Base-by-base conservation (phyloP, 2,113 vertebrate genomes). In the Paedocypris sp. region DNA sequence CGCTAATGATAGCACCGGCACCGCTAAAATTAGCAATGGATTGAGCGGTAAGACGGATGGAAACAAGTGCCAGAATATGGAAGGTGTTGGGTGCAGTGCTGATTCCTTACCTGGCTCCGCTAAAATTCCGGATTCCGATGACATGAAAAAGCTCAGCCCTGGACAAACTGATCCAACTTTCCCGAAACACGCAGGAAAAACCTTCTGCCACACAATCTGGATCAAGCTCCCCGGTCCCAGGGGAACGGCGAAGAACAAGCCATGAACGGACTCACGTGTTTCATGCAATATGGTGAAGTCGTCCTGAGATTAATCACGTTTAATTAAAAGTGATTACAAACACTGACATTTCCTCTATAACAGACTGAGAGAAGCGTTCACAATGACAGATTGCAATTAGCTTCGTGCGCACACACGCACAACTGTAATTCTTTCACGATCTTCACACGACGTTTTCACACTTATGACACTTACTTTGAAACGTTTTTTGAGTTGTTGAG, bases 221-320 rank as follows among this genome's bases (percentile, higher is more conserved):
- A 76, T 88, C 66, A 69, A 77, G 43, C 78, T 88, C 32, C 86
- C 85, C 0, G 12, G 63, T 4, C 77, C 70, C 61, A 85, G 83
- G 0, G 75, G 85, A 62, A 76, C 70, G 64, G 81, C 81, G 2
- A 85, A 87, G 26, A 58, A 32, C 18, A 58, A 58, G 3, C 28
- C 33, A 3, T 7, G 11, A 7, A n/a, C n/a, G n/a, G n/a, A n/a
- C n/a, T n/a, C n/a, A n/a, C n/a, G n/a, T n/a, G n/a, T n/a, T n/a
- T n/a, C n/a, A n/a, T n/a, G n/a, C n/a, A n/a, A n/a, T n/a, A n/a
- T n/a, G n/a, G n/a, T n/a, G n/a, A n/a, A n/a, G n/a, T n/a, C n/a
- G n/a, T n/a, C n/a, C n/a, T n/a, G n/a, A n/a, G n/a, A n/a, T n/a
- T n/a, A n/a, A n/a, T n/a, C n/a, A n/a, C n/a, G n/a, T n/a, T n/a